Evolutionary conservation across 2,797 vertebrate species (phyloP).

Genomic region (Hippoglossus hippoglossus): DNA sequence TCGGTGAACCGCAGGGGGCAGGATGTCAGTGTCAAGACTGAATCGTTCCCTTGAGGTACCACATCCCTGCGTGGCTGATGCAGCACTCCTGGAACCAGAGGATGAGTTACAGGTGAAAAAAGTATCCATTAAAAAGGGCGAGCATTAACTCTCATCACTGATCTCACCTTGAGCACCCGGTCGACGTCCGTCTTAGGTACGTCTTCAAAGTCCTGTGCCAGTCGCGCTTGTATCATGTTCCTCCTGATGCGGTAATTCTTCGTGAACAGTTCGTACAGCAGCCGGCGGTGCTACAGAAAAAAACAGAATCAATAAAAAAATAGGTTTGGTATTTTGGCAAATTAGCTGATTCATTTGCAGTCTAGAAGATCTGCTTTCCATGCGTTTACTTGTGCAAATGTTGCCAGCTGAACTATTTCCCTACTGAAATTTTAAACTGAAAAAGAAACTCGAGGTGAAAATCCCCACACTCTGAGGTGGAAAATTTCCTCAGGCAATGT

Average conservation of each 20-base stretch:
- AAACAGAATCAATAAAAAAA: too few species aligned
- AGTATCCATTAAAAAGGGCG: background rate
- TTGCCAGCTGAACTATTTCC: too few species aligned
- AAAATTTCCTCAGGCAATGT: background rate
- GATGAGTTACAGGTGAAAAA: background rate
- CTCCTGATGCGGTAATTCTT: constrained; percentile 93
- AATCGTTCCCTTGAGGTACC: constrained; percentile 97
- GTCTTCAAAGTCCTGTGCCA: constrained; percentile 92
- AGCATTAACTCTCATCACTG: accelerated
- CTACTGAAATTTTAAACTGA: too few species aligned
- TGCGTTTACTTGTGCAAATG: too few species aligned
- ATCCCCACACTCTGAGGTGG: background rate
- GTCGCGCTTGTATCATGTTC: constrained; percentile 86
- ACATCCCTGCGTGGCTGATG: constrained; percentile 92
- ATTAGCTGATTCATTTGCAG: too few species aligned
- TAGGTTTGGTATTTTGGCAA: too few species aligned
- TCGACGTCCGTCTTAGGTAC: constrained; percentile 92
- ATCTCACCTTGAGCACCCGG: constrained; percentile 91
- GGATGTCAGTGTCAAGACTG: constrained; percentile 90
- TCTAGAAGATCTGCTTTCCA: too few species aligned
- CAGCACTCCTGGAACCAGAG: constrained; percentile 92
- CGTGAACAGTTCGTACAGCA: constrained; percentile 93
- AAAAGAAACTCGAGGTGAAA: too few species aligned
- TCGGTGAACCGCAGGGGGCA: constrained; percentile 38
- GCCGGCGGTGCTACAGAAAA: constrained; percentile 88